Evolutionary conservation across 2,888 invertebrate genomes (phyloP), one percentile per base, ranked within the genome.

Genomic region (Cephonodes hylas): DNA sequence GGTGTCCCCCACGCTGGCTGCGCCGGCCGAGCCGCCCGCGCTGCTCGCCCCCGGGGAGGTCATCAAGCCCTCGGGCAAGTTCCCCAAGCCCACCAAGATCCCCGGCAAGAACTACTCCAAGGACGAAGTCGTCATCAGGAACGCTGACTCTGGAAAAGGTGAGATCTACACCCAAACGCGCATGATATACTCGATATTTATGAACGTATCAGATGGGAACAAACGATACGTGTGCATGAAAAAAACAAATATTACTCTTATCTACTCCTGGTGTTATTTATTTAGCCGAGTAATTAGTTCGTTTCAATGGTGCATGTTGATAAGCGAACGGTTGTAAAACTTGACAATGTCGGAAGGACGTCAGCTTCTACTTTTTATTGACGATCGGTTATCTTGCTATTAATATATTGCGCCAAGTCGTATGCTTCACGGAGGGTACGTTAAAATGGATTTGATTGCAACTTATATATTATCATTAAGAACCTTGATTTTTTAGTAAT

Each of bases 81-180:
- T 97, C 87, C 93, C 95, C 59, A 96, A 96, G 85, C 97, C 97
- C 44, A 97, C 97, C 10, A 96, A 97, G 87, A 96, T 98, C 75
- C 96, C 97, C 58, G 97, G 97, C 73, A 98, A 98, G 90, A 97
- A 97, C 84, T 98, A 97, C 89, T 97, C 97, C 79, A 97, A 98
- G 86, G 98, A 98, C 84, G 98, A 99, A 91, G 97, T 98, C 68
- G 96, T 98, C 66, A 99, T 99, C 79, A 94, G 98, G 71, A 98
- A 98, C 87, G 97, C 97, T 66, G 98, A 98, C 90, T 98, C 98
- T 59, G 98, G 98, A 80, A 98, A 98, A 96, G 98, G 98, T 97
- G 92, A 86, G 42, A 53, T 48, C 56, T 38, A 61, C 65, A 66
- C 62, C 67, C 70, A 53, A 3, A 10, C 18, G 27, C 18, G 53